Evolutionary conservation across 2,113 vertebrate species (phyloP), one percentile per base, ranked within the genome.

Genomic region (Lontra canadensis): DNA sequence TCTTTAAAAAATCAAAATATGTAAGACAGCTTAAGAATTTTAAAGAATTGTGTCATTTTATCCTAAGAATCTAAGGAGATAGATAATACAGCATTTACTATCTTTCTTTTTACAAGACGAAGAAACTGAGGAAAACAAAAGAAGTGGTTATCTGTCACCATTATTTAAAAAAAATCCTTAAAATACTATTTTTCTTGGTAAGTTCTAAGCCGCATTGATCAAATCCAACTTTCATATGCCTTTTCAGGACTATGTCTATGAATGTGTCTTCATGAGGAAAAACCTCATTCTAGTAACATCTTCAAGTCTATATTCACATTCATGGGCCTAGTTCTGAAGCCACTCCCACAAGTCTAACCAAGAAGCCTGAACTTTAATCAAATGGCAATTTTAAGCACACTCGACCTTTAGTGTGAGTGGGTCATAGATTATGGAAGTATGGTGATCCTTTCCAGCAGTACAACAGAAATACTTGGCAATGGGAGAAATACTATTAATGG

Each of bases 301-400:
- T 92, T 95, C 65, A 93, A 95, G 55, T 63, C 59, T 69, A 96
- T 76, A 86, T 96, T 97, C 34, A 80, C 65, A 84, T 92, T 93
- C 67, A 44, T 96, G 52, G 57, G 34, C 63, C 84, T 71, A 94
- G 94, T 96, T 65, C 42, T 95, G 79, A 96, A 82, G 10, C 67
- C 52, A 96, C 73, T 26, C 3, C 79, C 44, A 17, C 31, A 96
- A 90, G 10, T 90, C 57, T 71, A 85, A 92, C 42, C 59, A 96
- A 96, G 80, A 97, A 97, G 29, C 36, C 47, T 89, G 23, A 96
- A 90, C 89, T 79, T 96, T 52, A 95, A 95, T 95, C 92, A 96
- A 59, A 89, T 55, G 49, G 59, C 39, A 97, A 94, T 85, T 93
- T 94, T 95, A 97, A 96, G 49, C 26, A 83, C 42, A 73, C 84